Evolutionary conservation across 2,888 invertebrate genomes (phyloP).

Genomic region (Erebia ligea): DNA sequence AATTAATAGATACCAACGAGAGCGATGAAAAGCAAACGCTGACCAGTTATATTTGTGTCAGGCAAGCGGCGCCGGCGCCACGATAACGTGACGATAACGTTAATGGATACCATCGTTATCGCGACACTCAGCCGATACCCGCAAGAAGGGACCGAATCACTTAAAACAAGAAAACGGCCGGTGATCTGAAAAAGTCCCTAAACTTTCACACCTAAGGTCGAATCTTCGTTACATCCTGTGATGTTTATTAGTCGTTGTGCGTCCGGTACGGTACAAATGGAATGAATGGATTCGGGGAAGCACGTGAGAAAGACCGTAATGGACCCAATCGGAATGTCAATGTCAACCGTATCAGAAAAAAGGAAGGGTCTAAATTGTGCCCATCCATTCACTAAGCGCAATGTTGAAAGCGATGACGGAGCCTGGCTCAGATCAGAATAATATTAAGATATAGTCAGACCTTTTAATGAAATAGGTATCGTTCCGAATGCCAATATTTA

Average conservation of each 20-base stretch:
- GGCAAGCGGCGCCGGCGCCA: slow-evolving; percentile 73
- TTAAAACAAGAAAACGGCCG: slow-evolving; percentile 42
- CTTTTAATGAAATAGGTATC: slow-evolving; percentile 1
- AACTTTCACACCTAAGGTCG: slow-evolving; percentile 49
- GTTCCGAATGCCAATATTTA: slow-evolving; percentile 4
- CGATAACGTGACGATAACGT: slow-evolving; percentile 75
- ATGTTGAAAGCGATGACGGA: slow-evolving; percentile 43
- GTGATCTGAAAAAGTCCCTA: slow-evolving; percentile 39
- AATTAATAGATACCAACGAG: slow-evolving; percentile 46
- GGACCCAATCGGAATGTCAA: slow-evolving; percentile 71
- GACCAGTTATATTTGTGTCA: slow-evolving; percentile 60
- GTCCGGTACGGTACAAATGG: slow-evolving; percentile 54
- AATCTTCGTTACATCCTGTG: slow-evolving; percentile 46
- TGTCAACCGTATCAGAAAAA: slow-evolving; percentile 66
- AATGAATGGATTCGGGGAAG: slow-evolving; percentile 78
- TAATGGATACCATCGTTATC: slow-evolving; percentile 78
- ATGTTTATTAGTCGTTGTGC: slow-evolving; percentile 41
- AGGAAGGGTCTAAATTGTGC: slow-evolving; percentile 54
- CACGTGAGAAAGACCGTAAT: slow-evolving; percentile 68
- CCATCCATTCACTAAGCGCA: slow-evolving; percentile 56
- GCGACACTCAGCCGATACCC: slow-evolving; percentile 57
- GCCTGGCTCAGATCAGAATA: slow-evolving; percentile 32
- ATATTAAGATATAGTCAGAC: slow-evolving; percentile 39
- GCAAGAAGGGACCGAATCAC: slow-evolving; percentile 51
- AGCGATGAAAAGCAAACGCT: slow-evolving; percentile 60